Conservation (phyloP, 2,113 vertebrate genomes). For the Callopanchax toddi region DNA sequence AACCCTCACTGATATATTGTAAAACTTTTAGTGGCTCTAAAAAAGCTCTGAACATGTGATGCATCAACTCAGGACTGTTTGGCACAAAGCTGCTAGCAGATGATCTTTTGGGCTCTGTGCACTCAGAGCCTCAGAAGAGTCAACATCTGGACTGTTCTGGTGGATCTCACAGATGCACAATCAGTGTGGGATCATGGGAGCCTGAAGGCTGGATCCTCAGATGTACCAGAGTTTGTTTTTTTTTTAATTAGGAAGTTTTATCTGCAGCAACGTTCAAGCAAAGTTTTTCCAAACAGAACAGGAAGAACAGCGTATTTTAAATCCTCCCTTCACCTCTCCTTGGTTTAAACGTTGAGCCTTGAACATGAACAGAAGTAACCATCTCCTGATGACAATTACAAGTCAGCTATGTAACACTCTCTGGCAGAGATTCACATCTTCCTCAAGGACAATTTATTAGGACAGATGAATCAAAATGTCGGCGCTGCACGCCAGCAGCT, state of each 20-base stretch:
- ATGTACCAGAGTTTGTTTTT: not conserved
- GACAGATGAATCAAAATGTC: conserved; percentile 48
- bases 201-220: not conserved
- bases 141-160: not conserved
- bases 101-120: not conserved
- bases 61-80: not conserved
- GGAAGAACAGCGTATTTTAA: not conserved
- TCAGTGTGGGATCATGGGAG: not conserved
- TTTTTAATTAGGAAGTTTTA: not conserved
- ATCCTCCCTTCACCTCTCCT: too few species aligned
- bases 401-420: conserved; percentile 16
- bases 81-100: not conserved
- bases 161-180: not conserved
- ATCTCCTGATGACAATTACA: conserved; percentile 18
- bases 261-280: not conserved
- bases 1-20: too few species aligned
- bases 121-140: not conserved
- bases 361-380: conserved; percentile 1
- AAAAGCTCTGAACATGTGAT: too few species aligned
- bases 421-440: conserved; percentile 23
- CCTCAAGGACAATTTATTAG: conserved; percentile 28
- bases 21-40: too few species aligned
- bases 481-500: conserved; percentile 41
- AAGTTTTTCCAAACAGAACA: not conserved
- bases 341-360: not conserved